phyloP scores from a whole-genome alignment of 2,888 invertebrate species.

The Platerodrilus igneus region DNA sequence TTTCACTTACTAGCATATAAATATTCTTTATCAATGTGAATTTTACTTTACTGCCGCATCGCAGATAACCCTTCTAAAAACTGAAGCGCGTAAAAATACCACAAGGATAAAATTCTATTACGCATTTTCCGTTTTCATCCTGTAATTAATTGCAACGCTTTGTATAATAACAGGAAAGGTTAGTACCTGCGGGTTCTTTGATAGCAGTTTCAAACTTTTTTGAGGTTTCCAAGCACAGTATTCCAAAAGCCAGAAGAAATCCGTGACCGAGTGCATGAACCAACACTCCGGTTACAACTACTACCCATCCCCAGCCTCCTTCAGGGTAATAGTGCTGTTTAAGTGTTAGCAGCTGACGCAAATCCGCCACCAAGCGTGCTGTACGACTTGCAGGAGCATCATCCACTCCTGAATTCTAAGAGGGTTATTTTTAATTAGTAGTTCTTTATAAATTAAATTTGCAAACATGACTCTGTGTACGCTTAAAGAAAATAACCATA shows the following conservation, averaged over 20 bases:
- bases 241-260: constrained; percentile 60
- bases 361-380: constrained; percentile 52
- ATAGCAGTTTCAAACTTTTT: constrained; percentile 54
- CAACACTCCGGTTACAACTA: constrained; percentile 65
- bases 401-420: constrained; percentile 44
- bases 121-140: constrained; percentile 4
- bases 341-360: constrained; percentile 59
- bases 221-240: constrained; percentile 46
- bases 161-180: constrained; percentile 8
- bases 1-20: no score
- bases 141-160: constrained; percentile 12
- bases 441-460: no score
- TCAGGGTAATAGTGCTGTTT: constrained; percentile 83
- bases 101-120: constrained; percentile 13
- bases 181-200: constrained; percentile 61
- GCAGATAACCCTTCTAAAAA: constrained; percentile 3
- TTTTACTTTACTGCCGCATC: constrained; percentile 5
- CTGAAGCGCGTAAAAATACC: constrained; percentile 5
- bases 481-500: no score
- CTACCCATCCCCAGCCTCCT: constrained; percentile 85
- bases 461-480: no score
- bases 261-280: constrained; percentile 74
- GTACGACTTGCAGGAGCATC: constrained; percentile 53
- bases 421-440: no score
- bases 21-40: constrained; percentile 11